Evolutionary conservation across 2,113 vertebrate species (phyloP), one percentile per base, ranked within the genome.

Genomic region (Cynoglossus semilaevis): DNA sequence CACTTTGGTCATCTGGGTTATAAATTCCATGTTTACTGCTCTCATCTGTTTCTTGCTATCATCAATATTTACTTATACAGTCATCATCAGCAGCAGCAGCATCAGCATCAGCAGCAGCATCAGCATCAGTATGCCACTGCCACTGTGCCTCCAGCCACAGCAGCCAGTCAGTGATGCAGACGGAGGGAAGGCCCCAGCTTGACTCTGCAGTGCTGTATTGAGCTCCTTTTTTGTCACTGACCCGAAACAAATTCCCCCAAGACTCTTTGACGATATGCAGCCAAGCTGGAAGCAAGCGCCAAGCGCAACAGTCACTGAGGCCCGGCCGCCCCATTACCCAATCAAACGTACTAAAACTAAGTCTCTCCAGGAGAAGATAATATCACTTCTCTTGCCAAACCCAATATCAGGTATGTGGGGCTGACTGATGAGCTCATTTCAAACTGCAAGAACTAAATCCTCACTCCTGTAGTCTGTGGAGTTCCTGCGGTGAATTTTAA

Each of bases 201-300:
- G 62, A 69, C 70, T 73, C 77, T 77, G 79, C 74, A 76, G 38
- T 73, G 82, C 82, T 70, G 66, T 70, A 68, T 63, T 38, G 63
- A 72, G 74, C 76, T 81, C 71, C 70, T 73, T 74, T 63, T 67
- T 65, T 22, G 53, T 43, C 81, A 59, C 76, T 87, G 87, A 85
- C 84, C 85, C 67, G 64, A 70, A 71, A 81, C 81, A 73, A 81
- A 77, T 67, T 63, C 81, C 83, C 79, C n/a, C 50, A 66, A 76
- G 84, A 76, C 70, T 64, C 58, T 1, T 51, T 22, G 71, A 58
- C 56, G 51, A 1, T 55, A 72, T 47, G 80, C 67, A 61, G 63
- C 63, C 70, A 22, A 53, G 70, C 46, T 40, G 8, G 53, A 60
- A n/a, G 61, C 13, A 35, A 62, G 60, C 62, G 58, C 58, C 66